Base-by-base conservation (phyloP, 2,797 vertebrate species). In the Numenius phaeopus region DNA sequence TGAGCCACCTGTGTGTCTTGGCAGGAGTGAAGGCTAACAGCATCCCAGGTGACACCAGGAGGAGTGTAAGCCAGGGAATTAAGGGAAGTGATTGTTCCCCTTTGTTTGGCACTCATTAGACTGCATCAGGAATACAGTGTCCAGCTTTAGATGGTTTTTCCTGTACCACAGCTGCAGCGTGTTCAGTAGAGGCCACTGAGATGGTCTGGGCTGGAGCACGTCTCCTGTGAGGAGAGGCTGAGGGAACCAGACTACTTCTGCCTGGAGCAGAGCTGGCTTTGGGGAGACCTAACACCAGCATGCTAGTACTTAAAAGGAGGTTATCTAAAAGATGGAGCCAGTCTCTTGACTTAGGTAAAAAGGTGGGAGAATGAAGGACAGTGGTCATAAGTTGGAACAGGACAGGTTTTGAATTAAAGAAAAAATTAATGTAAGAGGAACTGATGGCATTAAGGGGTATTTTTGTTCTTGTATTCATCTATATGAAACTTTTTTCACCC, bases 41-140 rank as follows among this genome's bases (percentile, higher is more conserved):
- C 66, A 22, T 21, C 24, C 15, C 0, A 0, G 20, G 7, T 71
- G 52, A 10, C 47, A 59, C 2, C 42, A 69, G 40, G 11, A 89
- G 62, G 44, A 83, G 7, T 1, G 2, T 49, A 65, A 90, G 42
- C 14, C n/a, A 15, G 73, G 44, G 52, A 78, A 71, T 61, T 40
- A 29, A 59, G 30, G 20, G 32, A 75, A 82, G 32, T 30, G 26
- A 34, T 26, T 2, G 1, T 62, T 83, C 29, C 12, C 20, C 17
- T 85, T 72, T 61, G 7, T n/a, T 59, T 90, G 44, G 10, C 55
- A 32, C 16, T 62, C 39, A 24, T 32, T 61, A 65, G 46, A 26
- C 39, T 52, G 21, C 44, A 16, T 73, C n/a, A 37, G 50, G 26
- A 69, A 27, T 62, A 55, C 6, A 10, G 27, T 8, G 44, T n/a